Conservation (phyloP, 1,140 invertebrate genomes). For the Sinella curviseta region DNA sequence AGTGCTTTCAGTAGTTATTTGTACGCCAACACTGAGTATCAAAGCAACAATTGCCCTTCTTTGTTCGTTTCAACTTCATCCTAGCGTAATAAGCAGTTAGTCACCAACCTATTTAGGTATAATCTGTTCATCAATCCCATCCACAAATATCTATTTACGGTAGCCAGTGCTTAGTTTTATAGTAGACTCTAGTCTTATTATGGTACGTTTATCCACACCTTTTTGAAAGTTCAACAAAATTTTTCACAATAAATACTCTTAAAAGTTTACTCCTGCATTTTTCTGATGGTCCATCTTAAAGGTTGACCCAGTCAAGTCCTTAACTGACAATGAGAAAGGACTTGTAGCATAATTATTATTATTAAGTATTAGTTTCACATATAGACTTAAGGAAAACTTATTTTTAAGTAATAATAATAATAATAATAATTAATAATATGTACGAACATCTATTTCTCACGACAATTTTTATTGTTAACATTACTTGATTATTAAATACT, state of each 20-base stretch:
- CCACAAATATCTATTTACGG: neutral
- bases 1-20: neutral
- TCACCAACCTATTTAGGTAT: neutral
- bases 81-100: neutral
- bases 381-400: slow-evolving; percentile 15
- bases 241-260: neutral
- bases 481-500: slow-evolving; percentile 8
- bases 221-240: neutral
- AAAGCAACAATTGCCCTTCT: neutral
- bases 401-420: neutral
- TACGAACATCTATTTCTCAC: neutral
- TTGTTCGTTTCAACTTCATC: neutral
- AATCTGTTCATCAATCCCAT: neutral
- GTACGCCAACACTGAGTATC: neutral
- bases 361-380: neutral
- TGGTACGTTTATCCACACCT: neutral
- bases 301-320: slow-evolving; percentile 9
- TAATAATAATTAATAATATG: too few relatives aligned
- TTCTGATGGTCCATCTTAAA: slow-evolving; percentile 16
- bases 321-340: too few relatives aligned
- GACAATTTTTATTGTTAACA: too few relatives aligned
- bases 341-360: neutral
- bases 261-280: slow-evolving; percentile 1
- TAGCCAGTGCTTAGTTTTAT: neutral
- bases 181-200: neutral